Conservation (phyloP, 2,113 vertebrate species). For the Urocynchramus pylzowi region DNA sequence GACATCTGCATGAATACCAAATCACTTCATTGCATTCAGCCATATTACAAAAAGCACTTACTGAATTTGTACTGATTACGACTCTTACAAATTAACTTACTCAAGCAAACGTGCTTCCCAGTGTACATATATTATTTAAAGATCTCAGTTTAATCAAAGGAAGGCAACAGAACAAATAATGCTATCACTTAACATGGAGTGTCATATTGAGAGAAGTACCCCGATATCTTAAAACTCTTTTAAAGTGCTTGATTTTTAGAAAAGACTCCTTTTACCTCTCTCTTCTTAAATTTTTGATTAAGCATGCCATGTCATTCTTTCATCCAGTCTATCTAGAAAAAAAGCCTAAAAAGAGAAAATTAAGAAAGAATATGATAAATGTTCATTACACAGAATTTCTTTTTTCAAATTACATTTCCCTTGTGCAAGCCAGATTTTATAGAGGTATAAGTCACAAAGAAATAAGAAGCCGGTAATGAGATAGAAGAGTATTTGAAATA, state of each 20-base stretch:
- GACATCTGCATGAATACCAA: conserved; percentile 73
- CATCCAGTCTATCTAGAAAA: not conserved
- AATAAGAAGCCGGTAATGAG: conserved; percentile 78
- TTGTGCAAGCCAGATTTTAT: conserved; percentile 69
- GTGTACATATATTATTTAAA: conserved; percentile 55
- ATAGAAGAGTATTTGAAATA: conserved; percentile 78
- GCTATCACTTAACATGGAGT: not conserved
- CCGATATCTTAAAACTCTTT: not conserved
- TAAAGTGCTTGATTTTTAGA: conserved; percentile 23
- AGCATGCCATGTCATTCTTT: not conserved
- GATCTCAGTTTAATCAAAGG: conserved; percentile 38
- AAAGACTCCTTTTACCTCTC: not conserved
- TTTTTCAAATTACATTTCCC: conserved; percentile 71
- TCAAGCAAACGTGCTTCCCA: conserved; percentile 8
- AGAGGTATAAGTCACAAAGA: conserved; percentile 76
- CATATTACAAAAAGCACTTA: conserved; percentile 69
- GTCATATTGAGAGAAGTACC: not conserved
- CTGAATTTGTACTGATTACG: conserved; percentile 71
- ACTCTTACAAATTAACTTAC: conserved; percentile 68
- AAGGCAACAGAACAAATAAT: conserved; percentile 30
- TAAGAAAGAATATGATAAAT: conserved; percentile 58
- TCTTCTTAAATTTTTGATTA: not conserved
- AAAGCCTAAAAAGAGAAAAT: not conserved
- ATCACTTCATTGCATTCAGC: conserved; percentile 59
- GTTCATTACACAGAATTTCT: conserved; percentile 72